Evolutionary conservation across 2,113 vertebrate genomes (phyloP).

Genomic region (Otis tarda): DNA sequence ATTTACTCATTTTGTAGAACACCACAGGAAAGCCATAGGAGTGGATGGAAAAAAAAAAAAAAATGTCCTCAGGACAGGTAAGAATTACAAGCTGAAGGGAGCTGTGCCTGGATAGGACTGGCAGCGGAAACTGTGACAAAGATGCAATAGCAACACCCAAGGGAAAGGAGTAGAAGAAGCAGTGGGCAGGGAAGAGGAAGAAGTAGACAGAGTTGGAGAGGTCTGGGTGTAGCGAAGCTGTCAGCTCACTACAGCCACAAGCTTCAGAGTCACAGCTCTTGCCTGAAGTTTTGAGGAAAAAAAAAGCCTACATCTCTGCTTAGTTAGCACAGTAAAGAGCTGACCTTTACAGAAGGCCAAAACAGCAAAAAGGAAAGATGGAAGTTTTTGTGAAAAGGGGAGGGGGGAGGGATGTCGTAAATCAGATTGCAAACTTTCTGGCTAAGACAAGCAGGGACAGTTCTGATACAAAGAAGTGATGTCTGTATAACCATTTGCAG

Average conservation of each 20-base stretch:
- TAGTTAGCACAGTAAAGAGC: neutral
- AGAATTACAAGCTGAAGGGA: neutral
- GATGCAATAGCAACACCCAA: neutral
- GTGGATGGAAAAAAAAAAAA: neutral
- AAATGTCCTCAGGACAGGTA: neutral
- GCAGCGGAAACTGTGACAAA: neutral
- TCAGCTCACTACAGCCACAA: neutral
- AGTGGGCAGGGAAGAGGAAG: fast-evolving
- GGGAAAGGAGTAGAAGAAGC: neutral
- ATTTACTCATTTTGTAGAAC: neutral
- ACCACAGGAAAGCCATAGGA: neutral
- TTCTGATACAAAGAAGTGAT: neutral
- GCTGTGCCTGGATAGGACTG: neutral
- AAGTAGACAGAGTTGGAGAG: neutral
- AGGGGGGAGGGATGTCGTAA: neutral
- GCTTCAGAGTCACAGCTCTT: neutral
- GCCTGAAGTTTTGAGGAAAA: neutral
- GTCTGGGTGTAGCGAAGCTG: neutral
- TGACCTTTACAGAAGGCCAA: neutral
- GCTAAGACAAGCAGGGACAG: neutral
- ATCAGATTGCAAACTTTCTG: neutral
- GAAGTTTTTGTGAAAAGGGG: neutral
- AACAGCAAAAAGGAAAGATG: neutral
- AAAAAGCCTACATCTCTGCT: neutral
- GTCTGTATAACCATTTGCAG: neutral